Evolutionary conservation across 2,113 vertebrate genomes (phyloP), one percentile per base, ranked within the genome.

Genomic region (Octodon degus): DNA sequence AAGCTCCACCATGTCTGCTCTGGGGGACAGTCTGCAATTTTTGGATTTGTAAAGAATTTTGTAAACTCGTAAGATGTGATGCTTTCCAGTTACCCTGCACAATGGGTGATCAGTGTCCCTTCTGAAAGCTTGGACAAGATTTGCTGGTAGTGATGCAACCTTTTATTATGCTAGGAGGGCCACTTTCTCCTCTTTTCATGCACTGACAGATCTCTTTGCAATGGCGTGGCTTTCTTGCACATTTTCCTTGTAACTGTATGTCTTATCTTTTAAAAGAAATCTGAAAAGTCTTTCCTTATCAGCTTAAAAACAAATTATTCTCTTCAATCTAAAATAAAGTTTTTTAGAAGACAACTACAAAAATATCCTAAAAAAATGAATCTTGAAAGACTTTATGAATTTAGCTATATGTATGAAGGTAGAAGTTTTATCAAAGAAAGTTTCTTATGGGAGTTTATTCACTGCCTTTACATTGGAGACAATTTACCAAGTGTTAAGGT

Each of bases 361-460:
- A 76, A n/a, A 25, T 8, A 58, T 50, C 14, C 43, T 5, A 60
- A 5, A 32, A 50, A 91, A 87, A 72, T 0, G 22, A 80, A 63
- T 37, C 4, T 43, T 47, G 9, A 86, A 94, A 89, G 7, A 5
- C 14, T 60, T 93, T 86, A 55, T 76, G 24, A 93, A 86, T 53
- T 91, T 86, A 89, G 32, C 84, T 5, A 7, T 2, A 82, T 40
- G 14, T 62, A 25, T 53, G 50, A 91, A 88, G 25, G 47, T 85
- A 58, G 47, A 82, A 79, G 34, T 82, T 93, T 96, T 89, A 13
- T 37, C 12, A 77, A 91, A 30, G 65, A 97, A 91, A 86, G 12
- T 0, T 34, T 86, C 11, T 60, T 60, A 58, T 55, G 14, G 55
- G 25, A 89, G 88, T 37, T 82, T 89, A 55, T 7, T 84, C 40